Conservation (phyloP, 2,113 vertebrate species). For the Speoplatyrhinus poulsoni region DNA sequence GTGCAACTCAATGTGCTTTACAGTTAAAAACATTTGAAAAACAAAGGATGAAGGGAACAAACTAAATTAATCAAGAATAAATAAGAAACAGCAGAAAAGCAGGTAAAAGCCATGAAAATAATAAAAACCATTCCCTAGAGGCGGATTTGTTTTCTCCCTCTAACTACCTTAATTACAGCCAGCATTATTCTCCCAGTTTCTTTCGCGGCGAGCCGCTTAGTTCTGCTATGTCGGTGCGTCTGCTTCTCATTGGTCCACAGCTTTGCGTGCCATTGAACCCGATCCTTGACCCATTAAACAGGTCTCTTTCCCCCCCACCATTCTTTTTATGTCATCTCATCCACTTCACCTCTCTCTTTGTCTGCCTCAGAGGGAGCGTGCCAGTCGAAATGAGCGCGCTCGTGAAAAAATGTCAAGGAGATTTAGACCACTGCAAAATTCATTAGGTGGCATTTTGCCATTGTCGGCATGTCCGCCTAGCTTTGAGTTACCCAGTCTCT, state of each 20-base stretch:
- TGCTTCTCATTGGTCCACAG: slow-evolving; percentile 10
- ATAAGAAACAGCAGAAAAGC: no score
- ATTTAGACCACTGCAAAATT: slow-evolving; percentile 58
- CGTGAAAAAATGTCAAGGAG: slow-evolving; percentile 56
- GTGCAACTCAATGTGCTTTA: no score
- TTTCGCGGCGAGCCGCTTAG: neutral
- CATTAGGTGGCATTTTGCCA: slow-evolving; percentile 47
- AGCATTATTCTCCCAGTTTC: neutral
- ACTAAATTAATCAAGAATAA: no score
- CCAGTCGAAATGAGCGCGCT: slow-evolving; percentile 18
- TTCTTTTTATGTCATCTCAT: slow-evolving; percentile 1
- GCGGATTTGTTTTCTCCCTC: no score
- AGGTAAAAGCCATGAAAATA: no score
- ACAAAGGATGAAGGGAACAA: no score
- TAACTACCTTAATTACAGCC: neutral
- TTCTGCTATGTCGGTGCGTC: neutral
- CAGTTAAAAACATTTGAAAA: no score
- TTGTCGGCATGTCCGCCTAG: slow-evolving; percentile 39
- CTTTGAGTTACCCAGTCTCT: slow-evolving; percentile 28
- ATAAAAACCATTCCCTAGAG: neutral
- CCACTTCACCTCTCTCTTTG: slow-evolving; percentile 12
- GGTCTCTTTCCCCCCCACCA: neutral
- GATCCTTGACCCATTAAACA: slow-evolving; percentile 10
- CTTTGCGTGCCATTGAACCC: neutral
- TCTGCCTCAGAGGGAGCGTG: slow-evolving; percentile 8